Evolutionary conservation across 2,888 invertebrate genomes (phyloP).

Genomic region (Cephus sareptanus): DNA sequence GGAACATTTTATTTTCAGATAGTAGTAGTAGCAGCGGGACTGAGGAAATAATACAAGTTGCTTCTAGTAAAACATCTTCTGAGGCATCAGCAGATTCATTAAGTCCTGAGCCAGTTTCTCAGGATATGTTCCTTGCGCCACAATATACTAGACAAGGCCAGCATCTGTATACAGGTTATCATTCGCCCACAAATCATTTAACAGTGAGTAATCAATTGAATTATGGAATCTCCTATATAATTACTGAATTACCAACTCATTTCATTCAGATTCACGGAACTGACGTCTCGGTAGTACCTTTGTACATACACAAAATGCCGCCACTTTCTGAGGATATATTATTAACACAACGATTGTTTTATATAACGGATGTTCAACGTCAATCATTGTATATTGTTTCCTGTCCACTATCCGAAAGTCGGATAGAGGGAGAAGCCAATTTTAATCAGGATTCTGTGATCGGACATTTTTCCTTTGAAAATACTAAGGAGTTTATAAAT

Average conservation of each 20-base stretch:
- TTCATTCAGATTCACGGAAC: constrained; percentile 73
- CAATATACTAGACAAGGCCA: constrained; percentile 70
- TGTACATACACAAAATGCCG: constrained; percentile 78
- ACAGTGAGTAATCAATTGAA: constrained; percentile 64
- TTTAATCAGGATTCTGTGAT: constrained; percentile 71
- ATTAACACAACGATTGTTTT: constrained; percentile 77
- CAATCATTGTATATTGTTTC: constrained; percentile 69
- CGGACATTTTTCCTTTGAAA: constrained; percentile 69
- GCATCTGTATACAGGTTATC: constrained; percentile 72
- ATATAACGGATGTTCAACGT: constrained; percentile 69
- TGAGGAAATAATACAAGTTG: constrained; percentile 39
- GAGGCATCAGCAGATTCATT: constrained; percentile 28
- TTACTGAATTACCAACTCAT: constrained; percentile 11
- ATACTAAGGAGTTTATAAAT: constrained; percentile 68
- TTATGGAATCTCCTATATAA: constrained; percentile 6
- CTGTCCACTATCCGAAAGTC: constrained; percentile 70
- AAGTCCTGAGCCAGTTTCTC: constrained; percentile 47
- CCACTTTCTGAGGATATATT: constrained; percentile 72
- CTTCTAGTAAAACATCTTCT: constrained; percentile 10
- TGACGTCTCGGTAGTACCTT: constrained; percentile 74
- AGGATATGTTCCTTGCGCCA: constrained; percentile 69
- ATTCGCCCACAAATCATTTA: constrained; percentile 69
- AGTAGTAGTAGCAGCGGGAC: constrained; percentile 42
- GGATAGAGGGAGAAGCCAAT: constrained; percentile 68
- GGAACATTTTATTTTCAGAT: constrained; percentile 20